Conservation (phyloP, 2,797 vertebrate species). For the Leptatherina wallacei region DNA sequence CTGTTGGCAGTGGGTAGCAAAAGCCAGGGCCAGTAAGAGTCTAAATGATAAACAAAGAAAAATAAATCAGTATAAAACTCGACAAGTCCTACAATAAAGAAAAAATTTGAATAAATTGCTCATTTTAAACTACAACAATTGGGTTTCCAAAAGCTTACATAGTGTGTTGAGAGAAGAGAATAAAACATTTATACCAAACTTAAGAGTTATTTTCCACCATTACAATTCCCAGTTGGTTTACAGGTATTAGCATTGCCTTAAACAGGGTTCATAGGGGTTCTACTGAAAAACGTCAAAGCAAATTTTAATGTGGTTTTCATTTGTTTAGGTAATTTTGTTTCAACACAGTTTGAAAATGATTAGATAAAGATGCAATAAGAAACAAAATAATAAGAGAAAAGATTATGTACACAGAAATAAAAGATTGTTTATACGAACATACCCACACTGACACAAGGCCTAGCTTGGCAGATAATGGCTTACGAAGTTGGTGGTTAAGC, state of each 20-base stretch:
- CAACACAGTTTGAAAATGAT: conserved; percentile 1
- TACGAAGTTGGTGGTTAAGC: conserved; percentile 51
- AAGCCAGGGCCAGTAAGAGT: no score
- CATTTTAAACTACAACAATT: not conserved
- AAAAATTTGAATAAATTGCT: no score
- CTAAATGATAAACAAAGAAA: no score
- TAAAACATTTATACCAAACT: not conserved
- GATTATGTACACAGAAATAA: not conserved
- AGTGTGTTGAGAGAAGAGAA: not conserved
- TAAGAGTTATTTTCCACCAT: not conserved
- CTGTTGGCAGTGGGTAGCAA: no score
- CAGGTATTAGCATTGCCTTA: not conserved
- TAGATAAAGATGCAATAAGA: conserved; percentile 4
- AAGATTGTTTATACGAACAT: not conserved
- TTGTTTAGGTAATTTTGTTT: not conserved
- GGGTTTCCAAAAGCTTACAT: not conserved
- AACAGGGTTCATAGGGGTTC: not conserved
- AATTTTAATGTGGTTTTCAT: not conserved
- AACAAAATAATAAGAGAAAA: not conserved
- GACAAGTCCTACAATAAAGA: no score
- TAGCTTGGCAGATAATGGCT: conserved; percentile 42
- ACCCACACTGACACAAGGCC: conserved; percentile 3
- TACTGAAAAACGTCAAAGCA: not conserved
- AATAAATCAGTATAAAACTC: no score
- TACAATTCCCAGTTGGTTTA: not conserved